Evolutionary conservation across 2,113 vertebrate genomes (phyloP), one percentile per base, ranked within the genome.

Genomic region (Pollachius pollachius): DNA sequence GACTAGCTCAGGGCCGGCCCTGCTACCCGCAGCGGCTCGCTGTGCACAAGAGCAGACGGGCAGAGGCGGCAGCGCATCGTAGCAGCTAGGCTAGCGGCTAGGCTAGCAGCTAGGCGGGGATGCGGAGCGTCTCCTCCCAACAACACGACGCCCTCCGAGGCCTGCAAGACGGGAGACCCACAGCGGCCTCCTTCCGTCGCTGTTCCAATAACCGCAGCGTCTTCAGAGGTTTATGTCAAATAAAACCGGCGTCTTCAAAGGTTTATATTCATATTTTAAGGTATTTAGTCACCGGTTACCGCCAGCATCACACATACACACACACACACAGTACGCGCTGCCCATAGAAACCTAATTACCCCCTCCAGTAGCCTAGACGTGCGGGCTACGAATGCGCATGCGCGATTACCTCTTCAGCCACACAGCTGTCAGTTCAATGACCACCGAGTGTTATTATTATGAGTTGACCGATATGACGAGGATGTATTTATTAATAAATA

Each of bases 71-170:
- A 68, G 68, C 64, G 78, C 89, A 90, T 90, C 81, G 2, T 87
- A 84, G 84, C 74, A 78, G 87, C 85, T 84, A 19, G 27, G 21
- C 54, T 17, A 25, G 23, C 25, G 7, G 62, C 27, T 37, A n/a
- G 9, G 54, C 54, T 57, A 57, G 30, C 30, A 83, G 69, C 72
- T 65, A 73, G 48, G 65, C 76, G 73, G 54, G 15, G 78, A 67
- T 83, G 59, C 41, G 77, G 58, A 67, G 21, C 85, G 83, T 89
- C 82, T 80, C 89, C 89, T 90, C 90, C 91, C 85, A 87, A 82
- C 86, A 84, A 86, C 88, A 74, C 78, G 74, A 85, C 37, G 79
- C 78, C 74, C 84, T 70, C 65, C 80, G 75, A 82, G 88, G 90
- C 54, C 90, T 86, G 83, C 52, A 64, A 74, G 76, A 74, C 80